These are phyloP conservation scores for Tachysurus fulvidraco DNA, from an alignment of 2,113 vertebrate species.

Conservation along the genomic window DNA sequence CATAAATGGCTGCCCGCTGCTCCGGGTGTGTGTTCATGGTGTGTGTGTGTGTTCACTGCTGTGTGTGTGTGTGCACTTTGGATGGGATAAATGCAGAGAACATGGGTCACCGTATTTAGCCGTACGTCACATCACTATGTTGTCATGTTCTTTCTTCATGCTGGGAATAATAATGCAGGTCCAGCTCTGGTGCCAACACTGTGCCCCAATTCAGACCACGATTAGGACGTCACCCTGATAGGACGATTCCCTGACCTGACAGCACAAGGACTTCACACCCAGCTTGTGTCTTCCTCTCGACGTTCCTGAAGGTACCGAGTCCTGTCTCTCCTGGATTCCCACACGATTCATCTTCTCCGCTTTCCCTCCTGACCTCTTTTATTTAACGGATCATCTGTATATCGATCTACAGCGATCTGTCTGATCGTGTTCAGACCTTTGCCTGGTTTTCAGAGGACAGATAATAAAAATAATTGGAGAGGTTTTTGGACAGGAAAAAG, in stretches of 20 bases:
- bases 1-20: too few species aligned
- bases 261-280: background rate
- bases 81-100: too few species aligned
- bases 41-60: too few species aligned
- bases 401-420: background rate
- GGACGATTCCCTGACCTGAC: background rate
- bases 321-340: background rate
- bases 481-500: slow-evolving; percentile 25
- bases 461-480: slow-evolving; percentile 21
- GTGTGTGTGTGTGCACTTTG: too few species aligned
- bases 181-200: background rate
- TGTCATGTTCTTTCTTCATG: background rate
- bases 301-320: background rate
- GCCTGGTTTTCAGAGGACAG: background rate
- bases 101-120: too few species aligned
- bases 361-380: background rate
- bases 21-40: too few species aligned
- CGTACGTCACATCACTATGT: too few species aligned
- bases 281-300: background rate
- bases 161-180: background rate
- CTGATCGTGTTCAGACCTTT: background rate
- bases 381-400: background rate
- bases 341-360: background rate
- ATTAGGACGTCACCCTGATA: background rate
- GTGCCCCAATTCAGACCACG: background rate